These are phyloP conservation scores for Dromococcyx pavoninus DNA, from an alignment of 2,797 vertebrate genomes.

Conservation along the genomic window DNA sequence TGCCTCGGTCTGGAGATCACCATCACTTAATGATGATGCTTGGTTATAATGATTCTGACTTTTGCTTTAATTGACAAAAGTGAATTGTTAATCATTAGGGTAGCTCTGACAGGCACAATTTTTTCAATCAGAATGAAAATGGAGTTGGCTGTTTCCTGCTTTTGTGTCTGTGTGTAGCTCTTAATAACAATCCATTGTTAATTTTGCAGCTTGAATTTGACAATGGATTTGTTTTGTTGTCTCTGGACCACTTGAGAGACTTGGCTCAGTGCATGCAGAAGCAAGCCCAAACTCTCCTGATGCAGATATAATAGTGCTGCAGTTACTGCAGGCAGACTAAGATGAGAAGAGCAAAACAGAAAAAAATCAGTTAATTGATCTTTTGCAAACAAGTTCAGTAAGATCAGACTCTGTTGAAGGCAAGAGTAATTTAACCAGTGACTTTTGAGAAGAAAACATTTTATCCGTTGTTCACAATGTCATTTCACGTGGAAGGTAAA, in stretches of 20 bases:
- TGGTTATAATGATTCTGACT: background rate
- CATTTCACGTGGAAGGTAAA: background rate
- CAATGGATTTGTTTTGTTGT: conserved; percentile 16
- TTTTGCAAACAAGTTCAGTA: background rate
- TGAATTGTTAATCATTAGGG: background rate
- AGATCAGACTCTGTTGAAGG: background rate
- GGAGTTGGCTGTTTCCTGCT: background rate
- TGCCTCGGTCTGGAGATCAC: background rate
- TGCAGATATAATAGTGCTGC: background rate
- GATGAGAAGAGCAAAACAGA: background rate
- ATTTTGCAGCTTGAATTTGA: background rate
- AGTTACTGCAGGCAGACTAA: conserved; percentile 1
- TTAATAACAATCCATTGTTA: conserved; percentile 1
- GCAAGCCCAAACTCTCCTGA: background rate
- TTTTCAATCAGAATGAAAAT: background rate
- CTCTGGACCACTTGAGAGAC: background rate
- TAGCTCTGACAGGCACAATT: background rate
- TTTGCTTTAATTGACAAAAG: background rate
- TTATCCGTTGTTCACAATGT: background rate
- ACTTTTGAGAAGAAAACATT: background rate
- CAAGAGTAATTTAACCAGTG: background rate
- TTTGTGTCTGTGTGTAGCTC: background rate
- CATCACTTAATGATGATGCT: background rate
- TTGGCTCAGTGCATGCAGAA: background rate
- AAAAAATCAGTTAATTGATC: background rate